These are phyloP conservation scores for Hoplostethus atlanticus DNA, from an alignment of 2,797 vertebrate species.

Conservation along the genomic window DNA sequence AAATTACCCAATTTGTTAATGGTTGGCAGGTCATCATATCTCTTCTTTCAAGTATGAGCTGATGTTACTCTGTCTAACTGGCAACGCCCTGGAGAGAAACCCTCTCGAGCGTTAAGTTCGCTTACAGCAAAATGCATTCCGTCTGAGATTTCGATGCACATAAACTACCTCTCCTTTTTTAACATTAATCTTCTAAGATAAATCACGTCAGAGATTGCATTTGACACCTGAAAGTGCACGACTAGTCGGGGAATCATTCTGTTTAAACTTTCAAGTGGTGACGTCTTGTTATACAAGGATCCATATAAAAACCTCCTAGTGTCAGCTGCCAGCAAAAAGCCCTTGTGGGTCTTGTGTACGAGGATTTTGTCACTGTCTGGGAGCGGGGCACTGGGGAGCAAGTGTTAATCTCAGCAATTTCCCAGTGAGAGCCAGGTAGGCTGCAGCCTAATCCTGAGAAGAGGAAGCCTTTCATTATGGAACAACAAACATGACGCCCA, in stretches of 20 bases:
- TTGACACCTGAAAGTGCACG: background rate
- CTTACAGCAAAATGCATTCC: slow-evolving; percentile 2
- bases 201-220: slow-evolving; percentile 21
- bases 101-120: too few relatives aligned
- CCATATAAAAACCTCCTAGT: slow-evolving; percentile 22
- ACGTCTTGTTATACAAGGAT: slow-evolving; percentile 44
- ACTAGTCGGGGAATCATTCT: slow-evolving; percentile 24
- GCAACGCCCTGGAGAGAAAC: background rate
- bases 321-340: slow-evolving; percentile 56
- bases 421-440: slow-evolving; percentile 64
- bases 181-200: slow-evolving; percentile 22
- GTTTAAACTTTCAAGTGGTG: slow-evolving; percentile 38
- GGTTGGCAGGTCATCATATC: background rate
- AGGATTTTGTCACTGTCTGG: slow-evolving; percentile 57
- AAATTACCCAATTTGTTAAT: slow-evolving; percentile 27
- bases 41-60: too few relatives aligned
- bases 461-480: slow-evolving; percentile 69
- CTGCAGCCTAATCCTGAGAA: slow-evolving; percentile 62
- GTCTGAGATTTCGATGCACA: background rate
- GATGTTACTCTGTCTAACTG: too few relatives aligned
- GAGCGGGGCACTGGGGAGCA: slow-evolving; percentile 38
- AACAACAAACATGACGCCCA: slow-evolving; percentile 62
- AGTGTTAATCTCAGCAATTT: slow-evolving; percentile 70
- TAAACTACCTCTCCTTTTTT: background rate
- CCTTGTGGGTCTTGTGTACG: slow-evolving; percentile 46